Conservation (phyloP, 1,140 invertebrate species). For the Microplitis mediator region DNA sequence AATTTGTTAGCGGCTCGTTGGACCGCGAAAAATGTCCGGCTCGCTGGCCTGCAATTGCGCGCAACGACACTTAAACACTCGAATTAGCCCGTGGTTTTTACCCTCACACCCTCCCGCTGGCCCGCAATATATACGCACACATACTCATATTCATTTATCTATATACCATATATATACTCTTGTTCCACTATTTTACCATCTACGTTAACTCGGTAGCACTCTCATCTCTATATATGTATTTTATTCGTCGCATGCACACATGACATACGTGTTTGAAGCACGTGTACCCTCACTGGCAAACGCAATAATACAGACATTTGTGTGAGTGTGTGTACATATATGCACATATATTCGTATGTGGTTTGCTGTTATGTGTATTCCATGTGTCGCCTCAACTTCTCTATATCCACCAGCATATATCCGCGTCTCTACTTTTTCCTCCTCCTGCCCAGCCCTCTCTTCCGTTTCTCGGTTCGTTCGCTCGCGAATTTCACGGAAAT, state of each 20-base stretch:
- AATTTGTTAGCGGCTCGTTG: conserved; percentile 51
- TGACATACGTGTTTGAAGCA: no score
- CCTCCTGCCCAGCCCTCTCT: background rate
- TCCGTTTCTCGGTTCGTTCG: background rate
- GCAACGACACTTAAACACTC: conserved; percentile 34
- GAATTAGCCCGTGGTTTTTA: conserved; percentile 23
- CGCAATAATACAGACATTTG: no score
- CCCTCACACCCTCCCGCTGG: conserved; percentile 16
- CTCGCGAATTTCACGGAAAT: conserved; percentile 24
- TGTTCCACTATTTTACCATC: background rate
- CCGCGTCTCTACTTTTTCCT: background rate
- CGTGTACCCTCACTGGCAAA: no score
- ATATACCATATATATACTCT: background rate
- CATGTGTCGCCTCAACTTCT: background rate
- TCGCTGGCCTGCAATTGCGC: conserved; percentile 37
- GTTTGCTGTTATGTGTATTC: background rate
- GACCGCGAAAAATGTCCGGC: conserved; percentile 50
- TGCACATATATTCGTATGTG: background rate
- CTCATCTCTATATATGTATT: no score
- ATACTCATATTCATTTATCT: background rate
- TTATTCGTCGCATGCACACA: no score
- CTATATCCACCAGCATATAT: background rate
- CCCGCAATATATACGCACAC: conserved; percentile 3
- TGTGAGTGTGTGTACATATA: background rate
- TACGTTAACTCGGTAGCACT: background rate